These are phyloP conservation scores for Eira barbara DNA, from an alignment of 2,113 vertebrate species.

Conservation along the genomic window DNA sequence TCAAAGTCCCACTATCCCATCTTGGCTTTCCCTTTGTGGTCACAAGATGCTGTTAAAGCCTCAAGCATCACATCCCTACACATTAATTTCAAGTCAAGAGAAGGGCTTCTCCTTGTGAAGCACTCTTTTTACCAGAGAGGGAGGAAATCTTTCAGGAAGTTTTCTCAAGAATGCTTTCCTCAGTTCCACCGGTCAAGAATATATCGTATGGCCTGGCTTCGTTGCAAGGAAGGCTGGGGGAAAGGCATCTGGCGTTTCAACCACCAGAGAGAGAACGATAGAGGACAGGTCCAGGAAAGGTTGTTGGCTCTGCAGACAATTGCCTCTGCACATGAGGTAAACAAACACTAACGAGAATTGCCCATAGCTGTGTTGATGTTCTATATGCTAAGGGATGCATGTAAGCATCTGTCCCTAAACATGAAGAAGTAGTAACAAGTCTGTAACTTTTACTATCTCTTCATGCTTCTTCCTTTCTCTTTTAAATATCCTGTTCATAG, in stretches of 20 bases:
- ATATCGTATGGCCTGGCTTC: not conserved
- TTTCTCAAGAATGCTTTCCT: not conserved
- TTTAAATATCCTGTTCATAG: not conserved
- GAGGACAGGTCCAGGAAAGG: too few species aligned
- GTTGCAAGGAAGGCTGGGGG: not conserved
- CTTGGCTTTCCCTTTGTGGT: not conserved
- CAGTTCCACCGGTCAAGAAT: not conserved
- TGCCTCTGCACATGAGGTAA: not conserved
- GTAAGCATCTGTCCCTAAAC: not conserved
- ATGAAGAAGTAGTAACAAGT: not conserved
- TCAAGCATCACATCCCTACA: not conserved
- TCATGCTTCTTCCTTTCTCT: not conserved
- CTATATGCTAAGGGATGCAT: rapidly evolving
- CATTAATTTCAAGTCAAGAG: rapidly evolving
- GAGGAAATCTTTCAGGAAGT: not conserved
- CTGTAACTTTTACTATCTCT: not conserved
- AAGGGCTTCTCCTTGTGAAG: not conserved
- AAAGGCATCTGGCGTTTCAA: not conserved
- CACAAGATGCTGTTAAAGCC: not conserved
- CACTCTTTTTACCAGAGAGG: not conserved
- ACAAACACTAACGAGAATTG: not conserved
- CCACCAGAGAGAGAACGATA: not conserved
- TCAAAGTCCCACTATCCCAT: not conserved
- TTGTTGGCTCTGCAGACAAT: not conserved
- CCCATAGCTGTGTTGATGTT: rapidly evolving